Conservation (phyloP, 2,888 invertebrate species). For the Neoaliturus tenellus region DNA sequence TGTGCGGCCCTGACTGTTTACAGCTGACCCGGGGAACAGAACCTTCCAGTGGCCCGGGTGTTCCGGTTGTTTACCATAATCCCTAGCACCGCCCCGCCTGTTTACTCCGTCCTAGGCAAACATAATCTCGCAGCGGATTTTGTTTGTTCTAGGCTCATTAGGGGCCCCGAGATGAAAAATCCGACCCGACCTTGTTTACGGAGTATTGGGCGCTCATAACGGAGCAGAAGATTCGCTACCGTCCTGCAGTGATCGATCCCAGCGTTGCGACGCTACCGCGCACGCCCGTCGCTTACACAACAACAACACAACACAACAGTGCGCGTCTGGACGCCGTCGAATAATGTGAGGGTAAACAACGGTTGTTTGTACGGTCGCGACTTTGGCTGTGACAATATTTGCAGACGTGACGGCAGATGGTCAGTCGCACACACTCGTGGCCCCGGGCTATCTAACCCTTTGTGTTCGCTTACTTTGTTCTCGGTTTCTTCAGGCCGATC, state of each 20-base stretch:
- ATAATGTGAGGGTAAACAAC: slow-evolving; percentile 35
- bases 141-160: slow-evolving; percentile 29
- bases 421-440: not conserved
- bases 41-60: slow-evolving; percentile 45
- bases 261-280: not conserved
- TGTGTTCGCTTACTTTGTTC: slow-evolving; percentile 33
- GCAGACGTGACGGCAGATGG: slow-evolving; percentile 57
- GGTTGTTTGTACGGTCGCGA: slow-evolving; percentile 37
- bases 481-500: not conserved
- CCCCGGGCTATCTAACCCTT: slow-evolving; percentile 27
- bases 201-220: slow-evolving; percentile 62
- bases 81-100: slow-evolving; percentile 9
- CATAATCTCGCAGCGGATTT: slow-evolving; percentile 47
- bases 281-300: slow-evolving; percentile 42
- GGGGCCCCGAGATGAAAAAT: slow-evolving; percentile 62
- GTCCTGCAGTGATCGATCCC: slow-evolving; percentile 54
- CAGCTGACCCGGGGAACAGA: slow-evolving; percentile 61
- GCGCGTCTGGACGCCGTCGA: slow-evolving; percentile 19
- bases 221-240: slow-evolving; percentile 55
- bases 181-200: slow-evolving; percentile 65
- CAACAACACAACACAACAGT: slow-evolving; percentile 51
- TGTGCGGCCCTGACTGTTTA: slow-evolving; percentile 61
- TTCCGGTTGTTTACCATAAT: slow-evolving; percentile 64
- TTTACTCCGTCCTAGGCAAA: slow-evolving; percentile 56
- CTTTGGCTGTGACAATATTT: slow-evolving; percentile 58